phyloP scores from a whole-genome alignment of 2,797 vertebrate species.

The Spondyliosoma cantharus region DNA sequence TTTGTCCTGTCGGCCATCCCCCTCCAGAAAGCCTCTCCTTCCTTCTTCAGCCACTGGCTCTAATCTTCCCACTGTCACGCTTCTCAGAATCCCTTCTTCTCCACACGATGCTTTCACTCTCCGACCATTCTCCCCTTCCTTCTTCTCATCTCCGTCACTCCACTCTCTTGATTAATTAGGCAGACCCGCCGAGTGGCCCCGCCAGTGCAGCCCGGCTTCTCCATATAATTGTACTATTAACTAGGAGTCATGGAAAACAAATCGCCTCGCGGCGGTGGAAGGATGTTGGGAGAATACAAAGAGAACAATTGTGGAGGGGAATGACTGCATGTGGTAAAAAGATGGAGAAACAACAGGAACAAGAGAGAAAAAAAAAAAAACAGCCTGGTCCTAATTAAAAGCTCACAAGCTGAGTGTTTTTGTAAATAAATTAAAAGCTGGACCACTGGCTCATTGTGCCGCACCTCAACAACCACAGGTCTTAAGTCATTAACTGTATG shows the following conservation, averaged over 20 bases:
- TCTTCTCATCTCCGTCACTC: conserved; percentile 33
- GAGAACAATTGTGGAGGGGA: conserved; percentile 10
- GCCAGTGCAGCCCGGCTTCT: conserved; percentile 43
- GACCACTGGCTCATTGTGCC: conserved; percentile 3
- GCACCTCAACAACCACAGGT: conserved; percentile 6
- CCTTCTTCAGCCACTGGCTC: neutral
- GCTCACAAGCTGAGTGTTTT: conserved; percentile 43
- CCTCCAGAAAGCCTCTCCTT: neutral
- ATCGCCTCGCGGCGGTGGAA: conserved; percentile 47
- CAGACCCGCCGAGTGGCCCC: conserved; percentile 63
- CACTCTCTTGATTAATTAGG: conserved; percentile 74
- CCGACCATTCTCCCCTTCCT: neutral
- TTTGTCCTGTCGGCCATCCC: neutral
- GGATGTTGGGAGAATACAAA: conserved; percentile 9
- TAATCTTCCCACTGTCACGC: neutral
- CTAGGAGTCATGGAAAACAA: conserved; percentile 59
- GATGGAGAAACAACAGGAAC: conserved; percentile 9
- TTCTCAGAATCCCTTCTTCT: conserved; percentile 10
- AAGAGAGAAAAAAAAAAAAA: conserved; percentile 11
- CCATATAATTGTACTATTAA: conserved; percentile 66
- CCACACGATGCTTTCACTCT: neutral
- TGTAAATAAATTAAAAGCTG: conserved; percentile 13
- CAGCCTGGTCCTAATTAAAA: conserved; percentile 44
- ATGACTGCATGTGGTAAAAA: conserved; percentile 27
- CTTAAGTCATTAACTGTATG: neutral